These are phyloP conservation scores for Sinosuthora webbiana DNA, from an alignment of 2,113 vertebrate species.

Conservation along the genomic window DNA sequence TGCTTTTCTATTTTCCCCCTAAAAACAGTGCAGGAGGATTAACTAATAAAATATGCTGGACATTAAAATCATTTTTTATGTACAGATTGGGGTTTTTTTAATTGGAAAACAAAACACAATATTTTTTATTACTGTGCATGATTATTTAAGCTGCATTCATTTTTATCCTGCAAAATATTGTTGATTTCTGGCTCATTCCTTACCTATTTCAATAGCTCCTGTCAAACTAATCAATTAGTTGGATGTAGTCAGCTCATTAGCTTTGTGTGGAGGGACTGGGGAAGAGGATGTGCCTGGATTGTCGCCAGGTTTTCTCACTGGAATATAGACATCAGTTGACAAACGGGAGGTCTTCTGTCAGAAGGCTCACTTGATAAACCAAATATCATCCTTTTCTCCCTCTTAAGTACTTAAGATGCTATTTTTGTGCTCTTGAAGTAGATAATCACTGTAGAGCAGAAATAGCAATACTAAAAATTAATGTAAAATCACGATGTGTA, in stretches of 20 bases:
- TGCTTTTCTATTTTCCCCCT: background rate
- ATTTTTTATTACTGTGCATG: background rate
- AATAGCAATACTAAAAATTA: slow-evolving; percentile 9
- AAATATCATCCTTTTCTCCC: background rate
- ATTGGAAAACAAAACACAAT: background rate
- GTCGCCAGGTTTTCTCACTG: background rate
- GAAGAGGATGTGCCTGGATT: background rate
- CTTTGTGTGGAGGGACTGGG: background rate
- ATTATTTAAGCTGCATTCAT: background rate
- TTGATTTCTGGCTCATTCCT: background rate
- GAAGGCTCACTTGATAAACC: slow-evolving; percentile 2
- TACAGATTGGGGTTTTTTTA: background rate
- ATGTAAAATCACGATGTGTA: background rate
- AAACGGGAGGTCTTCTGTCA: background rate
- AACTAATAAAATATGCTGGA: background rate
- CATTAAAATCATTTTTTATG: background rate
- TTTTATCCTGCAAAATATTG: background rate
- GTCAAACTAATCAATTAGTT: background rate
- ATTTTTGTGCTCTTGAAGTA: slow-evolving; percentile 32
- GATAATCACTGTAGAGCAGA: slow-evolving; percentile 23
- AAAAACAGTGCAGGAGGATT: background rate
- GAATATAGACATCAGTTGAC: background rate
- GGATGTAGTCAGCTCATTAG: background rate
- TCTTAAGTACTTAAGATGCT: slow-evolving; percentile 1
- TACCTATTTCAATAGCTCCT: background rate